phyloP scores from a whole-genome alignment of 2,888 invertebrate species.

The Helicoverpa assulta region DNA sequence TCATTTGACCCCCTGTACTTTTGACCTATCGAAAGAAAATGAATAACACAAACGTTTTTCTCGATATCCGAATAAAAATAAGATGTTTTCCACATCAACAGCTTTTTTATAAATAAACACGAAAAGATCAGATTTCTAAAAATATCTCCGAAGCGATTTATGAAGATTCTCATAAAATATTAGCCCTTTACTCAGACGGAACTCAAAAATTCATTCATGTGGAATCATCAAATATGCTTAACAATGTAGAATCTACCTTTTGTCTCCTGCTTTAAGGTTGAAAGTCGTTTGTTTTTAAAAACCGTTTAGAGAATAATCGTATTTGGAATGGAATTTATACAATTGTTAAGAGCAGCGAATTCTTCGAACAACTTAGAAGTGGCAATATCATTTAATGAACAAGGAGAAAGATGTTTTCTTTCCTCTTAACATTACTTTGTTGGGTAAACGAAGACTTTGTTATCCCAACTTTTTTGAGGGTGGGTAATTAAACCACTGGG shows the following conservation, averaged over 20 bases:
- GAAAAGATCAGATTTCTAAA: not conserved
- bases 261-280: fast-evolving
- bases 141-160: not conserved
- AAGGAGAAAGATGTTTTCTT: conserved; percentile 2
- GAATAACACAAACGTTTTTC: too few species aligned
- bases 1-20: too few species aligned
- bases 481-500: too few species aligned
- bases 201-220: conserved; percentile 27
- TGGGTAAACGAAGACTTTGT: not conserved
- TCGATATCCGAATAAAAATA: not conserved
- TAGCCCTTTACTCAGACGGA: not conserved
- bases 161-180: conserved; percentile 19
- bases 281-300: not conserved
- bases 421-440: not conserved
- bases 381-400: conserved; percentile 18
- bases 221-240: conserved; percentile 19
- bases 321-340: conserved; percentile 27
- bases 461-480: too few species aligned
- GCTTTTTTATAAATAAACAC: not conserved
- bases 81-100: not conserved
- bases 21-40: too few species aligned
- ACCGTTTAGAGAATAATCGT: conserved; percentile 5
- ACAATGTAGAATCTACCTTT: not conserved
- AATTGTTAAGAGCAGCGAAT: not conserved
- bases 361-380: conserved; percentile 1